Evolutionary conservation across 2,888 invertebrate genomes (phyloP), one percentile per base, ranked within the genome.

Genomic region (Gortyna flavago): DNA sequence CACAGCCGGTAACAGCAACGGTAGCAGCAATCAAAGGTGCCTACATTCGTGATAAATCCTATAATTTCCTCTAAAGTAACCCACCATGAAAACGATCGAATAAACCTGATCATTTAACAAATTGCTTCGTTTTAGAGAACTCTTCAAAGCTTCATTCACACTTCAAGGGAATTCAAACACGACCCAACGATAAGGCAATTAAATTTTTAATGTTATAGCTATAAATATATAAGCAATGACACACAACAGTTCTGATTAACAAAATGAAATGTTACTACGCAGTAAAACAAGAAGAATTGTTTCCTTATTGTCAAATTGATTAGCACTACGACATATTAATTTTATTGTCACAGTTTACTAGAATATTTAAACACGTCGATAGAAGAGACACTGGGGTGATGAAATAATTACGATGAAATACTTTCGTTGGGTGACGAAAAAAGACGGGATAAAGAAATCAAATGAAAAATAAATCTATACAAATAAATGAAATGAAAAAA

Each of bases 221-320:
- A 82, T 79, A 62, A 85, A 86, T 88, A n/a, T n/a, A n/a, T n/a
- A n/a, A n/a, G n/a, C 61, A 67, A 70, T 70, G 64, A 72, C n/a
- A n/a, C n/a, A n/a, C n/a, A 87, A 87, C 85, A 62, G 78, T 87
- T 87, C 67, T 75, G 72, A 79, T 82, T 73, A 81, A 82, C 79
- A 41, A 75, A 83, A 82, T 72, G 62, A 84, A 84, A 88, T 85
- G 85, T 86, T 87, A 86, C 85, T 85, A 80, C 89, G 87, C 86
- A 88, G 74, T 79, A 76, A 74, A 81, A 81, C 77, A 68, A 77
- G 66, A 67, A 81, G 75, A 65, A 65, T 38, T 68, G 70, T 80
- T 88, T 89, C 89, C 89, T 87, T 84, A 82, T 89, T 85, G 77
- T 74, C 75, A 73, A 62, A 71, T 66, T 75, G 76, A 85, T 87